phyloP scores from a whole-genome alignment of 2,797 vertebrate species.

The Siniperca scherzeri region DNA sequence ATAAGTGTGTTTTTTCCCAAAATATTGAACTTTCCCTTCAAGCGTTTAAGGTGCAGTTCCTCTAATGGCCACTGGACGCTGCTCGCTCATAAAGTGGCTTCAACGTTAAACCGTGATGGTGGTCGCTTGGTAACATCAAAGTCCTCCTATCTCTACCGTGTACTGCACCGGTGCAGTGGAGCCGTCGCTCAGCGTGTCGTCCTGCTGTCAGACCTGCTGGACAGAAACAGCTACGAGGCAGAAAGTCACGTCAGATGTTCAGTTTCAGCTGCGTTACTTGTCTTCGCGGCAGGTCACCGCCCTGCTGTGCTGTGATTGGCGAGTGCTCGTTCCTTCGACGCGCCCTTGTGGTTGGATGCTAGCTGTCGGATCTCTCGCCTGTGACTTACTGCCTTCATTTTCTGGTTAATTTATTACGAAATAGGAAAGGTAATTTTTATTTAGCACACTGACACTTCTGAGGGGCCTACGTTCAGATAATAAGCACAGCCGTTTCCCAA shows the following conservation, averaged over 20 bases:
- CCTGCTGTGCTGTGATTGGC: too few species aligned
- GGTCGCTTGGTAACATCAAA: neutral
- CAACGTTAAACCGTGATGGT: neutral
- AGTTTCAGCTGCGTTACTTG: neutral
- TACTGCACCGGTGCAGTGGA: neutral
- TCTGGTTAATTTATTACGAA: too few species aligned
- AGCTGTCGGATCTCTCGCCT: too few species aligned
- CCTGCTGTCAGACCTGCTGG: constrained; percentile 28
- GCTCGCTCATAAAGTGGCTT: neutral
- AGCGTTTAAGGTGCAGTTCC: neutral
- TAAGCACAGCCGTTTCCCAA: too few species aligned
- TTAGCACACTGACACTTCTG: too few species aligned
- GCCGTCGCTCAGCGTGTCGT: neutral
- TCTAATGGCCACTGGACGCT: neutral
- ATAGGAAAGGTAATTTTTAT: too few species aligned
- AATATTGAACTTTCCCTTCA: neutral
- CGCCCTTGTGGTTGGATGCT: too few species aligned
- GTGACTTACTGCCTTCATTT: too few species aligned
- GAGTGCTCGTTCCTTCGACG: too few species aligned
- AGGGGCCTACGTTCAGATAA: too few species aligned
- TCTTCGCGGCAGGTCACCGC: too few species aligned
- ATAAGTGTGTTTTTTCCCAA: too few species aligned
- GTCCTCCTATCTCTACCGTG: neutral
- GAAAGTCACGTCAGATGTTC: constrained; percentile 26
- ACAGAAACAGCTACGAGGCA: neutral